A percentile compares a stretch with the other conserved stretches of the same genome.
These are phyloP conservation scores for Heliconius congener DNA, from an alignment of 1,140 invertebrate genomes.

Conservation along the genomic window DNA sequence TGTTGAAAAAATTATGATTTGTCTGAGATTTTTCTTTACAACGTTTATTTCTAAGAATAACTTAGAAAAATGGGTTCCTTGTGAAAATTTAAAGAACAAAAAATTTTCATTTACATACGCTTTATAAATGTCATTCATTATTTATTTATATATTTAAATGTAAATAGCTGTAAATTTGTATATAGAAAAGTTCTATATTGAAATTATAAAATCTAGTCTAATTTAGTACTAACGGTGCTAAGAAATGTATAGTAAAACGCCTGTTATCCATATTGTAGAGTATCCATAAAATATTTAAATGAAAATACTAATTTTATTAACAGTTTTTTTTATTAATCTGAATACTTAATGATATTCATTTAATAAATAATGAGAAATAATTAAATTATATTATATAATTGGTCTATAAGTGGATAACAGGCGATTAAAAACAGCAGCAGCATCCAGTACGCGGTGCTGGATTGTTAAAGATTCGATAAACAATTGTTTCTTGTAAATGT, in stretches of 20 bases:
- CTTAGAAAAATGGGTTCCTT: background rate
- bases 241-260: constrained; percentile 65
- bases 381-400: background rate
- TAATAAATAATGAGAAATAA: background rate
- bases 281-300: background rate
- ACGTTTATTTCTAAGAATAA: background rate
- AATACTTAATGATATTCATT: background rate
- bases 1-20: constrained; percentile 4
- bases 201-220: constrained; percentile 75
- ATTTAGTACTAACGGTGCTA: constrained; percentile 80
- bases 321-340: background rate
- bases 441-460: constrained; percentile 42
- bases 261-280: constrained; percentile 50
- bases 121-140: constrained; percentile 20
- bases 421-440: constrained; percentile 33
- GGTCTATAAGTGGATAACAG: constrained; percentile 21
- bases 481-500: constrained; percentile 78
- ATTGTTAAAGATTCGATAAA: constrained; percentile 42
- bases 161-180: constrained; percentile 74
- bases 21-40: background rate
- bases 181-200: constrained; percentile 56
- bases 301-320: background rate
- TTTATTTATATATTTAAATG: constrained; percentile 19
- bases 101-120: background rate
- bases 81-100: background rate